Evolutionary conservation across 2,113 vertebrate species (phyloP), one percentile per base, ranked within the genome.

Genomic region (Micronisus gabar): DNA sequence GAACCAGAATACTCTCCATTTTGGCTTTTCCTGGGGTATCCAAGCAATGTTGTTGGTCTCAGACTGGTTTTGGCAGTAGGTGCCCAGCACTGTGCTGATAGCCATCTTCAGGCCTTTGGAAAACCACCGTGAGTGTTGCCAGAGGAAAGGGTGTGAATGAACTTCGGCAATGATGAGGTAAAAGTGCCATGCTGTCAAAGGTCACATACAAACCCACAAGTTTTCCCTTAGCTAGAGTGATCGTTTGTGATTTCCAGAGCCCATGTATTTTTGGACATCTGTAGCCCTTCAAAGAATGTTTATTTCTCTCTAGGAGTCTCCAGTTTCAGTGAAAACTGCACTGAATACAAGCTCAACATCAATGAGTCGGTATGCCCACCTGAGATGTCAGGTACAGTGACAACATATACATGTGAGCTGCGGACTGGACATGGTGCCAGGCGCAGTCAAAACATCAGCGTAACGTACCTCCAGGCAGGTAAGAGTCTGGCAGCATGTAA

Each of bases 391-490:
- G 95, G 93, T 7, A 74, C 47, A 6, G 94, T 76, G 29, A 96
- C 90, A 0, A 90, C 70, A 11, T 98, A 98, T 3, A 98, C 91
- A 0, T 98, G 98, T 72, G 96, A 97, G 86, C 95, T 98, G 81
- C 21, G 52, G 88, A 98, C 96, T 0, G 27, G 45, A 14, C 22
- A 97, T 0, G 98, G 98, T 40, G 98, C 97, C 85, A 83, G 40
- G 47, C 30, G 56, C 74, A 83, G 88, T 38, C 62, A 34, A 6
- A 47, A 32, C 80, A 98, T 98, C 71, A 13, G 18, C 13, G 98
- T 98, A 73, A 98, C 32, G 0, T 98, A 98, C 86, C 56, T 72
- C 23, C 15, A 86, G 86, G 10, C 26, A 94, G 98, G 98, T 98
- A 95, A 98, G 98, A 29, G 53, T 29, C 63, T 58, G n/a, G 83